These are phyloP conservation scores for Intellagama lesueurii DNA, from an alignment of 2,797 vertebrate species.

Conservation along the genomic window DNA sequence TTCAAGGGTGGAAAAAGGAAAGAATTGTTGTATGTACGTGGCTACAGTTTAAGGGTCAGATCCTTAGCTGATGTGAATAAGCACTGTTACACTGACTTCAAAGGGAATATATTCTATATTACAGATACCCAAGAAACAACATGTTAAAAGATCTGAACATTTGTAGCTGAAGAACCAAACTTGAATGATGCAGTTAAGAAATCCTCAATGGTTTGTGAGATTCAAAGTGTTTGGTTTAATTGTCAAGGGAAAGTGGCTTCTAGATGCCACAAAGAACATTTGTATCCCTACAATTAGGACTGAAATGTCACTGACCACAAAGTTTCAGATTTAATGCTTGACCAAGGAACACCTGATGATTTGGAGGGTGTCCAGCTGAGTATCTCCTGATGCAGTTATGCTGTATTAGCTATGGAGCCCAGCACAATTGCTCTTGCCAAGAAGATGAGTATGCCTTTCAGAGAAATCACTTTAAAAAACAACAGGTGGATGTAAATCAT, in stretches of 20 bases:
- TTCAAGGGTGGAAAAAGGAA: not conserved
- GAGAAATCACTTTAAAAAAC: constrained; percentile 26
- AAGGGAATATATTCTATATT: not conserved
- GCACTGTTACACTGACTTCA: not conserved
- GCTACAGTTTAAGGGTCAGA: not conserved
- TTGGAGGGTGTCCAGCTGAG: constrained; percentile 61
- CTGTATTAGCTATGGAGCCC: constrained; percentile 54
- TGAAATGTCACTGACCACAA: constrained; percentile 30
- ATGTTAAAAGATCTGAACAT: constrained; percentile 23
- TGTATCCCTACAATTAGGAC: not conserved
- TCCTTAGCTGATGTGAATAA: constrained; percentile 21
- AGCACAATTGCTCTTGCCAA: constrained; percentile 21
- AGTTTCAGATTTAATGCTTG: constrained; percentile 49
- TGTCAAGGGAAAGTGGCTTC: constrained; percentile 22
- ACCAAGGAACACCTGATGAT: constrained; percentile 50
- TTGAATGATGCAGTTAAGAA: constrained; percentile 21
- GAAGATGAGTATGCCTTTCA: constrained; percentile 38
- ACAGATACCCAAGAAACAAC: constrained; percentile 31
- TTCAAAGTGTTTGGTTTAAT: constrained; percentile 53
- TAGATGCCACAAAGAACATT: not conserved
- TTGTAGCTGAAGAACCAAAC: constrained; percentile 31
- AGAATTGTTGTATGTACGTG: not conserved
- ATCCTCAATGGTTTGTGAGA: constrained; percentile 32
- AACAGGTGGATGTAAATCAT: not conserved
- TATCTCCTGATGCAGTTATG: constrained; percentile 48